Evolutionary conservation across 2,113 vertebrate species (phyloP), one percentile per base, ranked within the genome.

Genomic region (Oreotrochilus melanogaster): DNA sequence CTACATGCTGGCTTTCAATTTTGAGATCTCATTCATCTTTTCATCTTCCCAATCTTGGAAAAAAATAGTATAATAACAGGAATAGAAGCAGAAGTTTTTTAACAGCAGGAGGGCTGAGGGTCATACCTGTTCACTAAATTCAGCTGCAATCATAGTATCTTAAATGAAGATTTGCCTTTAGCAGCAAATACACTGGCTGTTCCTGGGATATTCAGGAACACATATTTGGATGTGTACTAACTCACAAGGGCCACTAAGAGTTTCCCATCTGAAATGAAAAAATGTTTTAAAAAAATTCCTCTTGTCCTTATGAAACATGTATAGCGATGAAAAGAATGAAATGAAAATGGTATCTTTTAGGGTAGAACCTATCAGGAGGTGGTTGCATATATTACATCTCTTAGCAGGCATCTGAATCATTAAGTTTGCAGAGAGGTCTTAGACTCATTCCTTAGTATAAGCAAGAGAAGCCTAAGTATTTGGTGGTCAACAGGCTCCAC

Each of bases 21-120:
- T 72, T 51, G 69, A 89, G 61, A 69, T 71, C 76, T 65, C 50
- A 76, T 85, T 92, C 50, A 37, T 88, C 58, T 90, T 85, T 91
- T 83, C 72, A 79, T 86, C 58, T 83, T 82, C 17, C 21, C 27
- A 57, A 14, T 86, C 39, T 39, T 27, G 24, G 30, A 54, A 82
- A 74, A 28, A 82, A 74, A 28, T 22, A 51, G 3, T 24, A n/a
- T 60, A 71, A 65, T 35, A 72, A 31, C 18, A 74, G 31, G 42
- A 75, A 56, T 17, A 87, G 51, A 86, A 89, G 61, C 14, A 81
- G 53, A 93, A 57, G 7, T 67, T 85, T 90, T 50, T 61, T 28
- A 89, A 27, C 73, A 94, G 48, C 33, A 64, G 61, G 80, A 27
- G 9, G 16, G 8, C 85, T 69, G 30, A 71, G 33, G 86, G 35